Evolutionary conservation across 92 coral and sea anemone genomes (phyloP), one percentile per base, ranked within the genome.

Genomic region (Palythoa caribaeorum): DNA sequence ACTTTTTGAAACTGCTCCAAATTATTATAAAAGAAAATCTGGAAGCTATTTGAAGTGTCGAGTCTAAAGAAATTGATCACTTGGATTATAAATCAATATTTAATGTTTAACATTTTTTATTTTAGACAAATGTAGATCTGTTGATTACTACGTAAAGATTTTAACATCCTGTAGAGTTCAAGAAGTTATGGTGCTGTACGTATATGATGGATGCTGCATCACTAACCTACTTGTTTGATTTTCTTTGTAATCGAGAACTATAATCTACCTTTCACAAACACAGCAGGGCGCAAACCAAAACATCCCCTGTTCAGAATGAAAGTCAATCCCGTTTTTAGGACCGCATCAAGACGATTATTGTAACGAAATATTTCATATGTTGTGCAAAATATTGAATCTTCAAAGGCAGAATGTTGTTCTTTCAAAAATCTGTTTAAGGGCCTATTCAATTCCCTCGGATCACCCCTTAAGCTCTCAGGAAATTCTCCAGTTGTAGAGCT

Each of bases 241-340:
- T 13, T 80, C 16, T 5, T 17, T 81, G 76, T 65, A 44, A 81
- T 63, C 62, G 19, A 71, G 28, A 48, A 48, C 62, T 19, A 21
- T 74, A 71, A 63, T 77, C 86, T 40, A n/a, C 75, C 60, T 66
- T 77, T 77, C 48, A 53, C 48, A 1, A 53, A 54, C 83, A 54
- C 83, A 77, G 83, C 86, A 44, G 55, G 76, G 60, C 47, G 40
- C 62, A 55, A 81, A 35, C 39, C 15, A 66, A 17, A 39, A 13
- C 51, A 57, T 79, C 17, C 15, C 16, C 5, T 69, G 55, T 14
- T 77, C 83, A 77, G 37, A 47, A 14, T 81, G 86, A 19, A 81
- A 81, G 66, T 47, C 63, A 65, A 81, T 81, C 86, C 74, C 66
- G 63, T 44, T 81, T 65, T 21, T 68, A 47, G 20, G 86, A 71